Evolutionary conservation across 2,888 invertebrate species (phyloP), one percentile per base, ranked within the genome.

Genomic region (Nipponacmea schrenckii): DNA sequence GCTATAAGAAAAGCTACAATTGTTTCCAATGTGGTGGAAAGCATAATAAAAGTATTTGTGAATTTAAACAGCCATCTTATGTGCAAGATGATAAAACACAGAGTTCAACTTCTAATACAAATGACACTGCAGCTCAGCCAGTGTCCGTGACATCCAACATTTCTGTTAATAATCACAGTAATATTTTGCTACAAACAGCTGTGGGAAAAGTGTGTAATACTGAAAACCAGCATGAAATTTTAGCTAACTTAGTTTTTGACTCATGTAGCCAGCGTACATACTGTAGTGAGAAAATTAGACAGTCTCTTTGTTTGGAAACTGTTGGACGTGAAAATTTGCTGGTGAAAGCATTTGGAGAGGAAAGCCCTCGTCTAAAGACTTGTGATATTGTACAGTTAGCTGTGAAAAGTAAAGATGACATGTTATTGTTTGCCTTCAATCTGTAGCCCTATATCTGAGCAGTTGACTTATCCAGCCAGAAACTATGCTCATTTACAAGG

Each of bases 1-100:
- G 50, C 20, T 20, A 17, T 50, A 50, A 50, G 50, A 50, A 50
- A 50, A 20, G 20, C 50, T 50, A 50, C 20, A 50, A 50, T 20
- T 50, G 50, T 50, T 50, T 50, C 20, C 50, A 50, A n/a, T 50
- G 50, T 50, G 50, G 50, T 20, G 50, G 50, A 50, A 50, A 50
- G 20, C 50, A 50, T 17, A 50, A 50, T 20, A 50, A 50, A 50
- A 20, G n/a, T 20, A 50, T 50, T 20, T 50, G 50, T 50, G 50
- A 50, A n/a, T n/a, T n/a, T n/a, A n/a, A n/a, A n/a, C n/a, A n/a
- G n/a, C n/a, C n/a, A n/a, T n/a, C n/a, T n/a, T n/a, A n/a, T n/a
- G n/a, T n/a, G n/a, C n/a, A n/a, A n/a, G n/a, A n/a, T n/a, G n/a
- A n/a, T n/a, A n/a, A n/a, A n/a, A n/a, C n/a, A n/a, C n/a, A n/a